Percentiles rank a stretch among this genome's conserved stretches.
Evolutionary conservation across 2,113 vertebrate genomes (phyloP).

Genomic region (Carassius gibelio): DNA sequence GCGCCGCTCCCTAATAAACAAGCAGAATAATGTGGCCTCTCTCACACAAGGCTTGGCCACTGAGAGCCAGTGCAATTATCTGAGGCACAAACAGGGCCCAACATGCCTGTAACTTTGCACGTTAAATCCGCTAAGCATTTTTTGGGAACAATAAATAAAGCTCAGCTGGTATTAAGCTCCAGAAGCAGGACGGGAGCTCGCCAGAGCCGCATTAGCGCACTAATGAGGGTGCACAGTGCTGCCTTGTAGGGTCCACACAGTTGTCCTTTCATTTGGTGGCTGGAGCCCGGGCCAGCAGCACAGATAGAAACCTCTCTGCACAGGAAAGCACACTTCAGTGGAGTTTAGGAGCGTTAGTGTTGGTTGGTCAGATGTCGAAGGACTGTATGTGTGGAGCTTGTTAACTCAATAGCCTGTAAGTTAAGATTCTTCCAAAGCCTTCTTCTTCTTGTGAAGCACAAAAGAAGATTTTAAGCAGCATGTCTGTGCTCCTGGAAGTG

Average conservation of each 20-base stretch:
- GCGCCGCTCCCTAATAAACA: slow-evolving; percentile 26
- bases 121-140: slow-evolving; percentile 76
- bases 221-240: slow-evolving; percentile 79
- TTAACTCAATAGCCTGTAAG: not conserved
- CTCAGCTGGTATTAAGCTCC: slow-evolving; percentile 77
- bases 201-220: slow-evolving; percentile 76
- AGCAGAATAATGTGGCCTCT: slow-evolving; percentile 43
- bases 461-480: not conserved
- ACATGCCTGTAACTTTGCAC: slow-evolving; percentile 74
- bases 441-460: not conserved
- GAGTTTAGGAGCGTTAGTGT: slow-evolving; percentile 68
- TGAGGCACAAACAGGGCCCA: slow-evolving; percentile 61
- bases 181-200: slow-evolving; percentile 70
- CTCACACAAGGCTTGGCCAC: slow-evolving; percentile 46
- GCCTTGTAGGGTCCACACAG: slow-evolving; percentile 80
- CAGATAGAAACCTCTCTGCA: slow-evolving; percentile 73
- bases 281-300: slow-evolving; percentile 63
- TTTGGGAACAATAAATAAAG: slow-evolving; percentile 81
- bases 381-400: slow-evolving; percentile 36
- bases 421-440: not conserved
- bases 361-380: not conserved
- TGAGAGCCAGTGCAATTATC: slow-evolving; percentile 60
- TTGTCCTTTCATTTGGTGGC: slow-evolving; percentile 79
- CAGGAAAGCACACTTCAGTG: slow-evolving; percentile 76
- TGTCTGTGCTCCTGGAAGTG: not conserved